Evolutionary conservation across 2,888 invertebrate species (phyloP), one percentile per base, ranked within the genome.

Genomic region (Antitype chi): DNA sequence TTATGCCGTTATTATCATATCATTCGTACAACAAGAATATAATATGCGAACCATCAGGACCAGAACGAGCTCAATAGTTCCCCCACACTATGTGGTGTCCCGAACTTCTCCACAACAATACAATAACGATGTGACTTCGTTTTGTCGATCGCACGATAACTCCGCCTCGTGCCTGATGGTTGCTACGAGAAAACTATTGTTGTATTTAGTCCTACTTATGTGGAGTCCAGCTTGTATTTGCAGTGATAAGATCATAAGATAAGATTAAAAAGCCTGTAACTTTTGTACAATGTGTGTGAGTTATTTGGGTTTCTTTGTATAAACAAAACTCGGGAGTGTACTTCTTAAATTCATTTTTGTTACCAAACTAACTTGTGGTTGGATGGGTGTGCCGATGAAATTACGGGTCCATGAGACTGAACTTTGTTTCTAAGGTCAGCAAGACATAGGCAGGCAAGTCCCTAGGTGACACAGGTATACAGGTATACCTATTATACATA

Each of bases 101-200:
- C 67, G 28, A 7, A 59, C n/a, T 43, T 32, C 23, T 69, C n/a
- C 64, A n/a, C 32, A 43, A 49, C 38, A 69, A 55, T 64, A 76
- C 15, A 69, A 38, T 69, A 80, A 66, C 66, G 5, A 57, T 52
- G 80, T 25, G 49, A 49, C 17, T 25, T 71, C 28, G 83, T 82
- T 82, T 62, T 55, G 83, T 82, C 57, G 78, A 83, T 78, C 28
- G 53, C 3, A 11, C 47, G 80, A 78, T 83, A 83, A 69, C 49
- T 63, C 0, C 2, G 23, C 20, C 13, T 17, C 28, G 43, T 38
- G 32, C 23, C 4, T 43, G 38, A n/a, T 8, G 47, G 57, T 71
- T 71, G 70, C 67, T 52, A 82, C 25, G 55, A 57, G 32, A 11
- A 23, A 28, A 59, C 28, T 68, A 32, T 78, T 71, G 28, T 64